These are phyloP conservation scores for Rhinophrynus dorsalis DNA, from an alignment of 2,797 vertebrate species.

Conservation along the genomic window DNA sequence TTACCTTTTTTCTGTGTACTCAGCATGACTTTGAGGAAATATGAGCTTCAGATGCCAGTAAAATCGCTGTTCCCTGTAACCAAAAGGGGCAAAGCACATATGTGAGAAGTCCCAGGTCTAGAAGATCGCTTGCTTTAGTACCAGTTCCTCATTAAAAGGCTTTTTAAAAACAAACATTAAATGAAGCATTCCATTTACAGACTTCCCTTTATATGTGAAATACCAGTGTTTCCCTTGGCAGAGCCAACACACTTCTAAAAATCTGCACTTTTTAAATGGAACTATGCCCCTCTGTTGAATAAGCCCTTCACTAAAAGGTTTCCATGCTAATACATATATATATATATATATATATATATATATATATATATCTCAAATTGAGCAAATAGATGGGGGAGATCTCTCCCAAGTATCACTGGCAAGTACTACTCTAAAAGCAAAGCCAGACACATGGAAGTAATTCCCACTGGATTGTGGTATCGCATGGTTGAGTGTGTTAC, in stretches of 20 bases:
- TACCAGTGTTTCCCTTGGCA: not conserved
- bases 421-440: no score
- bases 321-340: no score
- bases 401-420: no score
- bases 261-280: not conserved
- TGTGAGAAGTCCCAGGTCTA: conserved; percentile 6
- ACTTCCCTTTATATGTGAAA: not conserved
- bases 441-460: no score
- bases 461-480: no score
- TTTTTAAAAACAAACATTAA: conserved; percentile 25
- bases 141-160: conserved; percentile 15
- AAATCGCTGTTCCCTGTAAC: conserved; percentile 78
- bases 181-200: conserved; percentile 10
- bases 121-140: conserved; percentile 8
- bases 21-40: conserved; percentile 84
- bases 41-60: conserved; percentile 89
- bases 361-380: no score
- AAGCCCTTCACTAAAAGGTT: no score
- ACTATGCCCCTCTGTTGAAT: no score
- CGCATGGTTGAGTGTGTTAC: no score
- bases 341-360: no score
- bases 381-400: no score
- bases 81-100: conserved; percentile 51
- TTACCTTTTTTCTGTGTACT: conserved; percentile 84
- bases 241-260: not conserved